Conservation (phyloP, 2,888 invertebrate genomes). For the Prosopocoilus inquinatus region DNA sequence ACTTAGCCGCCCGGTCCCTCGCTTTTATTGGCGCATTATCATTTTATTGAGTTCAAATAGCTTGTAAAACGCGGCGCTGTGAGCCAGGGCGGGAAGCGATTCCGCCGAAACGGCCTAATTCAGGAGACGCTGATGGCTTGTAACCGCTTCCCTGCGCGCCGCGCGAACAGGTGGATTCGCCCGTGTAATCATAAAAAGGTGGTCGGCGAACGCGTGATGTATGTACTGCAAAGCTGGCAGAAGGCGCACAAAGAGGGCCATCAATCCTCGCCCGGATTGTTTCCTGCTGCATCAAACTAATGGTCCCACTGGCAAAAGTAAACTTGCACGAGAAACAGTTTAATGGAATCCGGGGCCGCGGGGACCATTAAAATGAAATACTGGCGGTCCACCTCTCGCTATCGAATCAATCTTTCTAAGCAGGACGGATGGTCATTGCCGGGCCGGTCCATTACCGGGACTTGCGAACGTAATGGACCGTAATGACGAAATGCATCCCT, state of each 20-base stretch:
- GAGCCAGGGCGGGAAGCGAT: constrained; percentile 49
- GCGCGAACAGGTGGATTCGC: constrained; percentile 50
- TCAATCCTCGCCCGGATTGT: constrained; percentile 53
- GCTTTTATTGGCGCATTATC: constrained; percentile 54
- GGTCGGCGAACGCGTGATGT: constrained; percentile 31
- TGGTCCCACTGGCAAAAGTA: constrained; percentile 54
- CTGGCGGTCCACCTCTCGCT: constrained; percentile 40
- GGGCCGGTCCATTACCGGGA: constrained; percentile 44
- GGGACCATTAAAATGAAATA: constrained; percentile 61
- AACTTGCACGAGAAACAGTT: constrained; percentile 54
- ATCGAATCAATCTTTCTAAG: constrained; percentile 46
- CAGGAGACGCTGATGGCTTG: constrained; percentile 54
- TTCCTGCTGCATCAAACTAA: constrained; percentile 54
- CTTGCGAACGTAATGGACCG: constrained; percentile 38
- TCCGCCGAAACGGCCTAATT: constrained; percentile 52
- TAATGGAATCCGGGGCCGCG: constrained; percentile 58
- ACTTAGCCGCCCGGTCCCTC: constrained; percentile 44
- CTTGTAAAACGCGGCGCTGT: constrained; percentile 55
- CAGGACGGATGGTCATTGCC: constrained; percentile 31
- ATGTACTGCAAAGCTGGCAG: constrained; percentile 46
- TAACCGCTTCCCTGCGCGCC: constrained; percentile 48
- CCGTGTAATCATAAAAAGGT: background rate
- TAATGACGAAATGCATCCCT: constrained; percentile 45
- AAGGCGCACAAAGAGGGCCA: constrained; percentile 45
- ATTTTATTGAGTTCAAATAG: constrained; percentile 58